phyloP scores from a whole-genome alignment of 2,113 vertebrate genomes.

The Piliocolobus tephrosceles region DNA sequence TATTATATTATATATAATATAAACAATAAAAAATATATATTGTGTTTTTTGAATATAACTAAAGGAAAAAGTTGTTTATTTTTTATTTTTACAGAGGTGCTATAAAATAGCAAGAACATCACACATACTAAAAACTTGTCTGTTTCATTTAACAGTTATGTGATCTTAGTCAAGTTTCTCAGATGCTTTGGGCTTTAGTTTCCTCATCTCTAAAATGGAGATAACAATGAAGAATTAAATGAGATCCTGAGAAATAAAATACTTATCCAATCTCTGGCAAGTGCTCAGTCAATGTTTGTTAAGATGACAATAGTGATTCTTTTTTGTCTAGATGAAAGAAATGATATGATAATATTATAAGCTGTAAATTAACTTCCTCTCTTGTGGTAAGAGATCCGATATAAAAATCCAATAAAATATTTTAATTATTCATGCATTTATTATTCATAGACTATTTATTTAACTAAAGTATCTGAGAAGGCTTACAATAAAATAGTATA shows the following conservation, averaged over 20 bases:
- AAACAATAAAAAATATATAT: too few species aligned
- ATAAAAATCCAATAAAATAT: slow-evolving; percentile 3
- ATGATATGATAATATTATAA: background rate
- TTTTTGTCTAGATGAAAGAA: background rate
- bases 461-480: slow-evolving; percentile 44
- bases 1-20: too few species aligned
- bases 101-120: background rate
- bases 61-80: too few species aligned
- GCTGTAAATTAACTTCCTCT: background rate
- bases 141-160: background rate
- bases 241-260: background rate
- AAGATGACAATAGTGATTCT: background rate
- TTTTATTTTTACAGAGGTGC: slow-evolving; percentile 4
- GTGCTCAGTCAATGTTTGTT: slow-evolving; percentile 12
- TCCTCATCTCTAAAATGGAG: slow-evolving; percentile 10
- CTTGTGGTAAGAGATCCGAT: background rate
- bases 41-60: too few species aligned
- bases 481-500: background rate
- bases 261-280: background rate
- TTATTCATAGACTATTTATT: background rate
- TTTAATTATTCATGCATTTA: slow-evolving; percentile 21
- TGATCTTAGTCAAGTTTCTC: background rate
- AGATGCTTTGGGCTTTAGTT: background rate
- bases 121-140: background rate
- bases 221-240: background rate